Conservation (phyloP, 2,113 vertebrate genomes). For the Ctenodactylus gundi region DNA sequence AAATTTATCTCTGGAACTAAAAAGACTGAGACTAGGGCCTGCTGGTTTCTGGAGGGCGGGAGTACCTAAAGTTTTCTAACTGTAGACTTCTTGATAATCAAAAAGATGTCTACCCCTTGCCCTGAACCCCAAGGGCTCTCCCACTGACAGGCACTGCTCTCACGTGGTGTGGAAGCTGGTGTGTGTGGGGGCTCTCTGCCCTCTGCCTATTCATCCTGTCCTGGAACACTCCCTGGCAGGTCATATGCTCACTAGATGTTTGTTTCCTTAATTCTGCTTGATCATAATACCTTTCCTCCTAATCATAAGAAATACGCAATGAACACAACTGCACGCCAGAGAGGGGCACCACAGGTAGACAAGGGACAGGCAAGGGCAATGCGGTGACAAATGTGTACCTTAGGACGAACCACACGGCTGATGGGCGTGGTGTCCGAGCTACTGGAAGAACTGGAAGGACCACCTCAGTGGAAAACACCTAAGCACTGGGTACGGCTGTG, state of each 20-base stretch:
- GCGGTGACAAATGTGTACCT: too few species aligned
- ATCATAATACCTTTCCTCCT: not conserved
- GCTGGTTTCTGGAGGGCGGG: not conserved
- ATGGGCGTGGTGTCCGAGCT: too few species aligned
- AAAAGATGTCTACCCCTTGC: not conserved
- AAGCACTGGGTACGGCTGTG: too few species aligned
- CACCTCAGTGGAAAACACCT: not conserved
- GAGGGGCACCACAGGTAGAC: not conserved
- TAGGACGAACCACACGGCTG: too few species aligned
- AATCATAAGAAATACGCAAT: not conserved
- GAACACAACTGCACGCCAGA: not conserved
- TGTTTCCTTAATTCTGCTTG: not conserved
- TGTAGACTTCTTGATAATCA: not conserved
- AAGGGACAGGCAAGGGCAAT: not conserved
- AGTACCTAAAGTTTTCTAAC: not conserved
- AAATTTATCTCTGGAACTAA: not conserved
- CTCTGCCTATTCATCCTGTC: not conserved
- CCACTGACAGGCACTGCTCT: too few species aligned
- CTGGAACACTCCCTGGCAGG: not conserved
- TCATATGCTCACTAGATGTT: not conserved
- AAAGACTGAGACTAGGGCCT: not conserved
- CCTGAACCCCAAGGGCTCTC: not conserved
- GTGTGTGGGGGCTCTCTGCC: not conserved
- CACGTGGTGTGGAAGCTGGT: not conserved
- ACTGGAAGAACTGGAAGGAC: not conserved